Evolutionary conservation across 1,140 invertebrate species (phyloP).

Genomic region (Piezodorus guildinii): DNA sequence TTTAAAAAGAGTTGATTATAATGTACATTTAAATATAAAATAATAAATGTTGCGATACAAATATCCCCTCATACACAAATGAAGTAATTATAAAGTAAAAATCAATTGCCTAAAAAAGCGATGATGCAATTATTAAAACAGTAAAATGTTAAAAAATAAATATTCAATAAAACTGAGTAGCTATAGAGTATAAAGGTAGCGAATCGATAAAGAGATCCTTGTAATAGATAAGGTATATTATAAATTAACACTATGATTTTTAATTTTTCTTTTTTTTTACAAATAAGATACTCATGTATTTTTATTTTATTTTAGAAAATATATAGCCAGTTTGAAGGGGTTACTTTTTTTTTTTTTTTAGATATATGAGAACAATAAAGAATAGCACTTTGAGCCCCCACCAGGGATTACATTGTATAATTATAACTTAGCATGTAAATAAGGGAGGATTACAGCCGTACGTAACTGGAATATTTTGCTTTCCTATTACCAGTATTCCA

Average conservation of each 20-base stretch:
- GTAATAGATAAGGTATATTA: constrained; percentile 9
- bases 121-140: neutral
- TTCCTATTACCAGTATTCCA: neutral
- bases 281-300: neutral
- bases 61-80: neutral
- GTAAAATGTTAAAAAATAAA: constrained; percentile 7
- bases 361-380: neutral
- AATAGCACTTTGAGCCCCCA: neutral
- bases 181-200: constrained; percentile 14
- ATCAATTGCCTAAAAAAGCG: constrained; percentile 5
- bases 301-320: neutral
- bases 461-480: neutral
- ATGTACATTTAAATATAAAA: too few species aligned
- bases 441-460: neutral
- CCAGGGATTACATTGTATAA: constrained; percentile 4
- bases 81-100: neutral
- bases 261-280: constrained; percentile 6
- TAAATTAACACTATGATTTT: constrained; percentile 7
- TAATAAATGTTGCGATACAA: too few species aligned
- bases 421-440: neutral
- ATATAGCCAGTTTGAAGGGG: constrained; percentile 4
- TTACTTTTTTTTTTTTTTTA: neutral
- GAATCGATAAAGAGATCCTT: constrained; percentile 12
- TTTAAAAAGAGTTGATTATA: too few species aligned
- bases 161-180: constrained; percentile 15